These are phyloP conservation scores for Malurus elegans DNA, from an alignment of 2,113 vertebrate species.

Conservation along the genomic window DNA sequence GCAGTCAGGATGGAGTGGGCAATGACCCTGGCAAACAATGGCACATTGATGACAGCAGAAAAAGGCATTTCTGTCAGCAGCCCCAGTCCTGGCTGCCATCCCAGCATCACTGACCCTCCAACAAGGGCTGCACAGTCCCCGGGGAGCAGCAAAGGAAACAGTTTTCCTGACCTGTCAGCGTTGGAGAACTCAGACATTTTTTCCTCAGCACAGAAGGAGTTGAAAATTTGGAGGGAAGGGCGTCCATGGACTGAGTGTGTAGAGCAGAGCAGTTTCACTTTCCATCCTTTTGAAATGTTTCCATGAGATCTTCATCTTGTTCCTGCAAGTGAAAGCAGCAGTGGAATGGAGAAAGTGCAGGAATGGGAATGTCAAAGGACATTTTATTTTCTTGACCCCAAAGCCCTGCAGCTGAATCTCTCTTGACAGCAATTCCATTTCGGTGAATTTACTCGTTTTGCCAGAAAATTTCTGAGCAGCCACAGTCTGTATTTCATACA, in stretches of 20 bases:
- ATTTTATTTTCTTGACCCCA: not conserved
- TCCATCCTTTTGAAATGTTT: not conserved
- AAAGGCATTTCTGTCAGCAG: not conserved
- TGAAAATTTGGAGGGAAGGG: not conserved
- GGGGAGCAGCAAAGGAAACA: conserved; percentile 24
- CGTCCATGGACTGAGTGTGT: not conserved
- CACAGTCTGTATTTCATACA: not conserved
- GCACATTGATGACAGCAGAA: conserved; percentile 34
- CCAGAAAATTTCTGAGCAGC: not conserved
- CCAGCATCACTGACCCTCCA: not conserved
- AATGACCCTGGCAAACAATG: conserved; percentile 6
- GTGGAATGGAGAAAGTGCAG: not conserved
- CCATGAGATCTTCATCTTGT: not conserved
- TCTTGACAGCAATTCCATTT: not conserved
- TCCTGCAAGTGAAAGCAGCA: not conserved
- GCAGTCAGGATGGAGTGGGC: not conserved
- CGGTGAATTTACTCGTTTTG: not conserved
- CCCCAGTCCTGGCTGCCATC: not conserved
- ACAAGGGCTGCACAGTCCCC: conserved; percentile 17
- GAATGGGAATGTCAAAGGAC: not conserved
- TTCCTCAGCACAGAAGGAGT: conserved; percentile 8
- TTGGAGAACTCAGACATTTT: conserved; percentile 36
- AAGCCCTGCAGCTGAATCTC: not conserved
- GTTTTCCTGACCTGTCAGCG: conserved; percentile 30
- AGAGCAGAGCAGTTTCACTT: not conserved